Conservation (phyloP, 2,797 vertebrate species). For the Heteromormyrus szaboi region DNA sequence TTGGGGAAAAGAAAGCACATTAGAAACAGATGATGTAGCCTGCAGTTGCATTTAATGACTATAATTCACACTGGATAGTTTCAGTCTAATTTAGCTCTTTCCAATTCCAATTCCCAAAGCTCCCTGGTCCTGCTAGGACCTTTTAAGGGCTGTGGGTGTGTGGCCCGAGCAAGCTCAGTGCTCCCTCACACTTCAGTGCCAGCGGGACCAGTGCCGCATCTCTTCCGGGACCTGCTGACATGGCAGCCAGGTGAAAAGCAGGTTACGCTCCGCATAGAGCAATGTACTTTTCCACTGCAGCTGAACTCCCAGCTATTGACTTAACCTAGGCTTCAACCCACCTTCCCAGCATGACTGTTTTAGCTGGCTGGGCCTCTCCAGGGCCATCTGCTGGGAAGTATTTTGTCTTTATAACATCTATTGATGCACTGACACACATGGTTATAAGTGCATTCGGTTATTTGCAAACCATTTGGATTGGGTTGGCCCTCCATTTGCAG, state of each 20-base stretch:
- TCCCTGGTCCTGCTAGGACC: not conserved
- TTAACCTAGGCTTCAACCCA: not conserved
- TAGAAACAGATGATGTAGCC: not conserved
- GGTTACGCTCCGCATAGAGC: not conserved
- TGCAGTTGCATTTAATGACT: slow-evolving; percentile 11
- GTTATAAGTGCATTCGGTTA: not conserved
- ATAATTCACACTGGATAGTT: not conserved
- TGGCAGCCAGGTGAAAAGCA: not conserved
- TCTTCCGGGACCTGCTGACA: not conserved
- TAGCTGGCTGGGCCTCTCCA: not conserved
- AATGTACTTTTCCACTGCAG: not conserved
- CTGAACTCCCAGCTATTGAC: not conserved
- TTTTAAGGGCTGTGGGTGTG: not conserved
- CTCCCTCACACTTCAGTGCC: not conserved
- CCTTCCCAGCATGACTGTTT: not conserved
- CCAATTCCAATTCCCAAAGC: no score
- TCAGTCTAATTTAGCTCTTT: slow-evolving; percentile 6
- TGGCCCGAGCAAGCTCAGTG: not conserved
- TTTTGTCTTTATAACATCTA: not conserved
- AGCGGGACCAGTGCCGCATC: not conserved
- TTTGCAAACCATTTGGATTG: not conserved
- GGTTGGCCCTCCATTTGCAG: not conserved
- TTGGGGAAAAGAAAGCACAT: not conserved
- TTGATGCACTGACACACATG: not conserved
- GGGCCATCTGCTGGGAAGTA: not conserved